Evolutionary conservation across 2,888 invertebrate species (phyloP).

Genomic region (Bugula neritina): DNA sequence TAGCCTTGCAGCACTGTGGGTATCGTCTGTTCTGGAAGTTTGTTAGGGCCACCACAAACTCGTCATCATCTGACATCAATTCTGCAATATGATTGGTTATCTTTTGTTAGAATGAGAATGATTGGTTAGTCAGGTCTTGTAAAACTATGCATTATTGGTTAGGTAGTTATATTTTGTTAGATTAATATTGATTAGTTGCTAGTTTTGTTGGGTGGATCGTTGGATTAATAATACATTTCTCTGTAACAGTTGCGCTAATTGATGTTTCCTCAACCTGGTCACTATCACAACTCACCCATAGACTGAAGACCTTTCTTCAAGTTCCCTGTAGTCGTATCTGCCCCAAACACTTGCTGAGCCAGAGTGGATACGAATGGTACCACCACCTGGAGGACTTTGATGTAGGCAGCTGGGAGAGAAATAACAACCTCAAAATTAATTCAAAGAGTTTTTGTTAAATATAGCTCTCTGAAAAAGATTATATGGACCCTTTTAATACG

Average conservation of each 20-base stretch:
- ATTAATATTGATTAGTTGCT: too few relatives aligned
- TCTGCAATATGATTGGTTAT: constrained; percentile 13
- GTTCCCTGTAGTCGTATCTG: not conserved
- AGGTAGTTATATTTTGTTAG: too few relatives aligned
- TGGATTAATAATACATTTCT: too few relatives aligned
- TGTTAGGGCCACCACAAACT: constrained; percentile 11
- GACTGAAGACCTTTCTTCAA: constrained; percentile 6
- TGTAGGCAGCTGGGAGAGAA: constrained; percentile 17
- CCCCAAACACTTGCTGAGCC: constrained; percentile 19
- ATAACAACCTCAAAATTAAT: not conserved
- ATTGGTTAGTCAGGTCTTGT: too few relatives aligned
- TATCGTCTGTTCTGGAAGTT: constrained; percentile 23
- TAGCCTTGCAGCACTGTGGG: constrained; percentile 17
- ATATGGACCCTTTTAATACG: too few relatives aligned
- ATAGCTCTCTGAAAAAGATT: not conserved
- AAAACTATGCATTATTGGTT: too few relatives aligned
- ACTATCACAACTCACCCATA: constrained; percentile 17
- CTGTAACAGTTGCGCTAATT: too few relatives aligned
- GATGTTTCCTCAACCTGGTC: too few relatives aligned
- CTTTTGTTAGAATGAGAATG: too few relatives aligned
- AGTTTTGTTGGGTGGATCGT: too few relatives aligned
- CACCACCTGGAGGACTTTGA: constrained; percentile 13
- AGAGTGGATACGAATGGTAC: constrained; percentile 13
- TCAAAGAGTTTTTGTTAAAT: not conserved
- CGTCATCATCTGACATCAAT: not conserved